Conservation (phyloP, 2,797 vertebrate species). For the Tauraco hartlaubi region DNA sequence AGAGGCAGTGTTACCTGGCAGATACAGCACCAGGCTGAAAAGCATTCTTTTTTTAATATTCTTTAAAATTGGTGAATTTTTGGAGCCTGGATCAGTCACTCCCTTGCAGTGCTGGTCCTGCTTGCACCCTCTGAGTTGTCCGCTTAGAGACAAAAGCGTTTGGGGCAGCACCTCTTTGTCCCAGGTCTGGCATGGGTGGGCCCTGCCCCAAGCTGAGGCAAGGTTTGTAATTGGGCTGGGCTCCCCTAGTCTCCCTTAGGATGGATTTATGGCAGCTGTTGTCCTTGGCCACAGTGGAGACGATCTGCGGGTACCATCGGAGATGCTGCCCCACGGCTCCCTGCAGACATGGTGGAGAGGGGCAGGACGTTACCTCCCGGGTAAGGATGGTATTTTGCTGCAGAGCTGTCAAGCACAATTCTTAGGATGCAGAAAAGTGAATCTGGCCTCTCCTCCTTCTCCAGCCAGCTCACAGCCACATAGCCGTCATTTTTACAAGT, state of each 20-base stretch:
- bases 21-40: background rate
- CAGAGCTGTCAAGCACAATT: background rate
- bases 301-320: background rate
- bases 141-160: background rate
- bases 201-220: background rate
- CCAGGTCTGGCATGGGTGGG: accelerated
- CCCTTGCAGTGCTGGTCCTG: background rate
- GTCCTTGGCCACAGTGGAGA: background rate
- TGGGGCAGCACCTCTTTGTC: background rate
- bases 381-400: background rate
- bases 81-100: background rate
- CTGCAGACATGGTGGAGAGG: accelerated
- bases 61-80: background rate
- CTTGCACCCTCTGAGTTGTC: background rate
- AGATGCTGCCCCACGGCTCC: background rate
- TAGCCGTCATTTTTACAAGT: background rate
- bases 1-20: background rate
- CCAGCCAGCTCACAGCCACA: background rate
- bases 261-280: background rate
- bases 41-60: background rate
- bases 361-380: background rate
- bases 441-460: background rate
- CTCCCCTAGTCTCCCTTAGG: accelerated
- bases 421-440: background rate
- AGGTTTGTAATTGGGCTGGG: background rate